Evolutionary conservation across 35 echinoderm and acorn worm species (phyloP).

Genomic region (Lytechinus variegatus): DNA sequence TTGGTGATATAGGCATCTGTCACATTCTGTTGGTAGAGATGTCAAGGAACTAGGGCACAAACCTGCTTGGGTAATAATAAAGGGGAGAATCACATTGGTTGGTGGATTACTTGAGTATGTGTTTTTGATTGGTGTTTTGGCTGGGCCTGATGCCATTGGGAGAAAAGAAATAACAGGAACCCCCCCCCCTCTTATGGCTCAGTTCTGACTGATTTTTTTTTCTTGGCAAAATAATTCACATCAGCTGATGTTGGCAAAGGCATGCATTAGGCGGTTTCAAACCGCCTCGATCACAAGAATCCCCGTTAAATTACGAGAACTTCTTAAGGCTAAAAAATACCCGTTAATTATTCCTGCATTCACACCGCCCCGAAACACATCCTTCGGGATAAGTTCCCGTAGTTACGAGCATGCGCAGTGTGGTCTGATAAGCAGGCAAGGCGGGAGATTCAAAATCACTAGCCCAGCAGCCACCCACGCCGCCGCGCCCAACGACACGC

Average conservation of each 20-base stretch:
- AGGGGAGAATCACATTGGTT: neutral
- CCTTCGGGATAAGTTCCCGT: too few relatives aligned
- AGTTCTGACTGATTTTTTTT: neutral
- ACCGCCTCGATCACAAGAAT: too few relatives aligned
- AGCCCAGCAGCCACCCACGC: too few relatives aligned
- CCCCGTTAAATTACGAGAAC: too few relatives aligned
- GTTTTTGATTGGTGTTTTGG: constrained; percentile 11
- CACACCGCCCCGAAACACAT: too few relatives aligned
- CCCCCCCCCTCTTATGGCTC: neutral
- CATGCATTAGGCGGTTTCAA: neutral
- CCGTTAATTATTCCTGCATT: too few relatives aligned
- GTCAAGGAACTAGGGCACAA: neutral
- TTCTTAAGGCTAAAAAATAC: too few relatives aligned
- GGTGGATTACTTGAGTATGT: constrained; percentile 10
- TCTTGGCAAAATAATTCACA: neutral
- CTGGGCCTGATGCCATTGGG: neutral
- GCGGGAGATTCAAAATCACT: too few relatives aligned
- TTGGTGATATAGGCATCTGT: neutral
- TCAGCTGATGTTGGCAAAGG: neutral
- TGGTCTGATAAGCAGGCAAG: too few relatives aligned
- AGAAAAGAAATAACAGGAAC: neutral
- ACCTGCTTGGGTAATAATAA: neutral
- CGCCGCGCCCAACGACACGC: too few relatives aligned
- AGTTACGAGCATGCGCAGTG: too few relatives aligned
- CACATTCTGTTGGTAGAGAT: constrained; percentile 5